Conservation (phyloP, 2,113 vertebrate species). For the Catagonus wagneri region DNA sequence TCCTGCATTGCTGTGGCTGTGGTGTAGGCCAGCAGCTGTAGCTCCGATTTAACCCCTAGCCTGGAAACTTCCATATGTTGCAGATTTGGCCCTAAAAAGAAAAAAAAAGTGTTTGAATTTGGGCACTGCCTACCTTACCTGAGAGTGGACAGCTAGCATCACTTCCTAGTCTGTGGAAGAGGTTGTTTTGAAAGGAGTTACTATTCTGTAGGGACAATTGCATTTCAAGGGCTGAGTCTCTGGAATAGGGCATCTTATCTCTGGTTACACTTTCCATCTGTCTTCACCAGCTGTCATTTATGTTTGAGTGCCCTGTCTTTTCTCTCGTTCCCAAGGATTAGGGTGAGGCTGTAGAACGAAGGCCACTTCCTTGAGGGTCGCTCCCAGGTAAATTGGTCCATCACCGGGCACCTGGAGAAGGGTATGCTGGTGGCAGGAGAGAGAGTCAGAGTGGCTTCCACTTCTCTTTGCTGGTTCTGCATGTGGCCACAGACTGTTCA, state of each 20-base stretch:
- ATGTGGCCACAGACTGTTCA: too few species aligned
- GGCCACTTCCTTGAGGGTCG: too few species aligned
- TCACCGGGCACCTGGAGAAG: background rate
- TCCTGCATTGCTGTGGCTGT: too few species aligned
- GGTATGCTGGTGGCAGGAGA: background rate
- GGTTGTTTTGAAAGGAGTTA: background rate
- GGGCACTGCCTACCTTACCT: background rate
- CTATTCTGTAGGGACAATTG: too few species aligned
- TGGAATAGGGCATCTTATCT: background rate
- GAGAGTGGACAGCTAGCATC: background rate
- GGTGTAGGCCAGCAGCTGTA: too few species aligned
- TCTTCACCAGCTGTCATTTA: background rate
- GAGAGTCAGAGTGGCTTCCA: background rate
- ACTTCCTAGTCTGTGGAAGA: background rate
- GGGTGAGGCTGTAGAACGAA: too few species aligned
- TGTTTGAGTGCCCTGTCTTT: background rate
- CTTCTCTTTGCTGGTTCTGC: background rate
- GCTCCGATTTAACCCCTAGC: too few species aligned
- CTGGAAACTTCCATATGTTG: too few species aligned
- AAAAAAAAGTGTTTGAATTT: background rate
- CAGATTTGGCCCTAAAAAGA: too few species aligned
- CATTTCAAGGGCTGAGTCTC: background rate
- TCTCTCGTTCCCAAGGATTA: background rate
- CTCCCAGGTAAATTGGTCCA: background rate
- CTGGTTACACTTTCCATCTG: background rate